These are phyloP conservation scores for Corythornis vintsioides DNA, from an alignment of 2,113 vertebrate genomes.

Conservation along the genomic window DNA sequence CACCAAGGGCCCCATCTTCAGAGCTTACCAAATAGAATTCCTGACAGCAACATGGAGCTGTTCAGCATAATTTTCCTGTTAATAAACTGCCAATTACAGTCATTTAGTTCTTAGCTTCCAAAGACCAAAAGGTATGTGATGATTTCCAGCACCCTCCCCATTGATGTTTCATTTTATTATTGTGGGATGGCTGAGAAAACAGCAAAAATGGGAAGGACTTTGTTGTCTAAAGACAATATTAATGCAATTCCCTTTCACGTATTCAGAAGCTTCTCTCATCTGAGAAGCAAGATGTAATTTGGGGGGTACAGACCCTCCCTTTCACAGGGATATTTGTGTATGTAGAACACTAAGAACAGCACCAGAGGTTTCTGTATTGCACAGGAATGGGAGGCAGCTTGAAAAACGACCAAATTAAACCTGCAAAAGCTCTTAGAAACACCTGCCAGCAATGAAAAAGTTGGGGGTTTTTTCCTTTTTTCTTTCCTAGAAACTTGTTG, in stretches of 20 bases:
- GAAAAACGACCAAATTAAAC: not conserved
- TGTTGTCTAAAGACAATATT: conserved; percentile 47
- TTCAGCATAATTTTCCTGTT: conserved; percentile 90
- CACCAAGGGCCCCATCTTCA: conserved; percentile 63
- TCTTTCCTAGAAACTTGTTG: not conserved
- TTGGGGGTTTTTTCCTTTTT: not conserved
- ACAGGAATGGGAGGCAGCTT: not conserved
- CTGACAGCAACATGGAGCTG: conserved; percentile 79
- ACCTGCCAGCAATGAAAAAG: not conserved
- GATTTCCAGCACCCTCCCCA: not conserved
- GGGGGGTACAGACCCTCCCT: not conserved
- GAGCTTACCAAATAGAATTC: conserved; percentile 78
- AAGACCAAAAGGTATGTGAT: conserved; percentile 52
- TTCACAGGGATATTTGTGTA: rapidly evolving
- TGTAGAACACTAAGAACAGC: not conserved
- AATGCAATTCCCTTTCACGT: conserved; percentile 50
- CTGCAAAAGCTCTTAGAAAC: not conserved
- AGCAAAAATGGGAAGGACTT: conserved; percentile 49
- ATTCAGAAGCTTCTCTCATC: conserved; percentile 23
- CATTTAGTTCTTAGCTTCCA: conserved; percentile 75
- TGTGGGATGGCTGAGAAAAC: conserved; percentile 65
- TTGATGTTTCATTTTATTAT: conserved; percentile 58
- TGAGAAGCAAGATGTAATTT: conserved; percentile 33
- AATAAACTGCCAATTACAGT: conserved; percentile 89
- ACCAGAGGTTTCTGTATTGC: not conserved